Percentiles rank a stretch among this genome's conserved stretches.
These are phyloP conservation scores for Diachrysia chrysitis DNA, from an alignment of 2,888 invertebrate species.

Conservation along the genomic window DNA sequence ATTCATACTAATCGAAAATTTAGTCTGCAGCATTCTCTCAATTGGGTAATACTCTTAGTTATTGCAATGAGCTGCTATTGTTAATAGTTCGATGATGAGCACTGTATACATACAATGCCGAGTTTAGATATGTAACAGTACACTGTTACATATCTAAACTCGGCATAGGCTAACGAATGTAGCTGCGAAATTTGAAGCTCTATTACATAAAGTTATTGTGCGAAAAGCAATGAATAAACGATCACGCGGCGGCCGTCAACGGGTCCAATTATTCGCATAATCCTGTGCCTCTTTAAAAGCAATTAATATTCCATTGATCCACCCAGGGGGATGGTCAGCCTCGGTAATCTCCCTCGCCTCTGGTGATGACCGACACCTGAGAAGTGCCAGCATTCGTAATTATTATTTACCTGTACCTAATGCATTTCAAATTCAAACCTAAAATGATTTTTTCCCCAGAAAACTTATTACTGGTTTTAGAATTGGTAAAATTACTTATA, in stretches of 20 bases:
- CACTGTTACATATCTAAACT: neutral
- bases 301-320: conserved; percentile 83
- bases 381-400: conserved; percentile 27
- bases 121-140: too few species aligned
- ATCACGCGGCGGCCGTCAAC: conserved; percentile 66
- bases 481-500: too few species aligned
- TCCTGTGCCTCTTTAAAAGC: conserved; percentile 81
- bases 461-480: too few species aligned
- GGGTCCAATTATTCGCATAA: conserved; percentile 80
- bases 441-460: too few species aligned
- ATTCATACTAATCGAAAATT: neutral
- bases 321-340: conserved; percentile 52
- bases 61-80: neutral
- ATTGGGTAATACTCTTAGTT: neutral
- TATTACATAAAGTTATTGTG: conserved; percentile 52
- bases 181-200: conserved; percentile 31
- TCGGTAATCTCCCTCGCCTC: conserved; percentile 57
- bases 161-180: conserved; percentile 21
- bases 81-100: neutral
- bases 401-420: neutral
- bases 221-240: conserved; percentile 60
- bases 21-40: neutral
- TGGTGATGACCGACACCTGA: conserved; percentile 55
- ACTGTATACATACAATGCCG: too few species aligned
- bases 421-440: neutral